Base-by-base conservation (phyloP, 2,797 vertebrate species). In the Clamator glandarius region DNA sequence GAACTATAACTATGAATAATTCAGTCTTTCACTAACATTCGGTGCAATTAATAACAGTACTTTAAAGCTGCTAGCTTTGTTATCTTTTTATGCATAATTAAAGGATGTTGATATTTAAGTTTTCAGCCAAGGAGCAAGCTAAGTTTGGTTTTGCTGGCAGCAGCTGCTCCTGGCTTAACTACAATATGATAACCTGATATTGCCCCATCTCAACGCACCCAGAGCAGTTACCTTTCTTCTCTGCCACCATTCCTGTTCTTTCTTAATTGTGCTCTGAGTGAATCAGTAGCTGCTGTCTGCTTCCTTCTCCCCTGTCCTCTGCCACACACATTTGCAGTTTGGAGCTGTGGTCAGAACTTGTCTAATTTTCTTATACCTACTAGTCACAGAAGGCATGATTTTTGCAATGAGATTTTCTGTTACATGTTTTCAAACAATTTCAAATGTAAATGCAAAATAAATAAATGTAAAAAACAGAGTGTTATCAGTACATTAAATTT, bases 1-100 rank as follows among this genome's bases (percentile, higher is more conserved):
- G 95, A 88, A 94, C 58, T 29, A 44, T 70, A 87, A 74, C 78
- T 86, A 95, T 93, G 95, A 97, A 97, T 96, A 96, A 97, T 95
- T 97, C 81, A 96, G 94, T 62, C 84, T 96, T 96, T 92, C 79
- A 66, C 78, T 92, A 94, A 79, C 84, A 81, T 41, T 89, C 95
- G 52, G 63, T 75, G 54, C 59, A 90, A 96, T 95, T 94, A 97
- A 95, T 95, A 97, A 93, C 67, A 67, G 82, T 39, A 44, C 78
- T 74, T 94, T 95, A 83, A 96, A 92, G 76, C 93, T 96, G 77
- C 66, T 92, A 94, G 80, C 64, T 90, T 91, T 96, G 63, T 85
- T 92, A 94, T 93, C 84, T 93, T 92, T 96, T 95, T 48, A 78
- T 96, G 87, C 81, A 94, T 92, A 94, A 92, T 93, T 92, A 84